Conservation (phyloP, 1,140 invertebrate genomes). For the Saccostrea cuccullata region DNA sequence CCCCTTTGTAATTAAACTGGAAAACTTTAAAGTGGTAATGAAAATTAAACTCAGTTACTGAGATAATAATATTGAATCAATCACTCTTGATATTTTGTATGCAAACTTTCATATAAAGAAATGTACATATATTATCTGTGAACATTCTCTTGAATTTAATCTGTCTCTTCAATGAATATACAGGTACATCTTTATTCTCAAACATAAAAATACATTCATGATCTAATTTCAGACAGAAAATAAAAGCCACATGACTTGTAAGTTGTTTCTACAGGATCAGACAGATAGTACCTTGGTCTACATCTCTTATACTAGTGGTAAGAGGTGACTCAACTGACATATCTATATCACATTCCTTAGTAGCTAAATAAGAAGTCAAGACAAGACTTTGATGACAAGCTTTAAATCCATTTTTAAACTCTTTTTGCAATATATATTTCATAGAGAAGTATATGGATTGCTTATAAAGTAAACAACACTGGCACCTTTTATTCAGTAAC, state of each 20-base stretch:
- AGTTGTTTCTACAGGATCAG: neutral
- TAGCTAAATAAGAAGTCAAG: neutral
- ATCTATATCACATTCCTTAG: neutral
- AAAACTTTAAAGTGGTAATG: no score
- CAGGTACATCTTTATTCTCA: no score
- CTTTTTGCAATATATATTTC: constrained; percentile 5
- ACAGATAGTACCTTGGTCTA: neutral
- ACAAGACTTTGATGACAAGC: constrained; percentile 20
- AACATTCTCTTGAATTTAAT: no score
- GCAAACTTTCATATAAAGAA: no score
- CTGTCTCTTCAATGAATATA: no score
- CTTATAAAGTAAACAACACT: constrained; percentile 24
- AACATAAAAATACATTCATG: no score
- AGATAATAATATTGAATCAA: no score
- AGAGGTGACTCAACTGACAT: neutral
- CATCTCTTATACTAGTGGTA: neutral
- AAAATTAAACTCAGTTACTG: no score
- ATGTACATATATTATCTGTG: no score
- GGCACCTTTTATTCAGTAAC: constrained; percentile 5
- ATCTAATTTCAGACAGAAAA: no score
- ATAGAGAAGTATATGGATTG: neutral
- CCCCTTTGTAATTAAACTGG: no score
- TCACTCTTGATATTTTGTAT: no score
- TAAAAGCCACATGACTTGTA: neutral
- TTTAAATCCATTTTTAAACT: neutral